phyloP scores from a whole-genome alignment of 1,140 invertebrate genomes.

The Drosophila melanogaster region Release_6_plus_ISO1_MT NT_037436.4:7991001-7991500 shows the following conservation, averaged over 20 bases:
- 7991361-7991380: constrained; percentile 83
- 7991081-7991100: constrained; percentile 4
- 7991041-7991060: constrained; percentile 1
- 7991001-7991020: too few species aligned
- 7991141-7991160: constrained; percentile 69
- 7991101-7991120: constrained; percentile 26
- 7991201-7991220: constrained; percentile 49
- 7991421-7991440: constrained; percentile 33
- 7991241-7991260: constrained; percentile 40
- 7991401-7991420: constrained; percentile 63
- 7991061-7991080: constrained; percentile 6
- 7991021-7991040: neutral
- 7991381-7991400: constrained; percentile 70
- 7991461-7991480: constrained; percentile 48
- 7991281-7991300: constrained; percentile 11
- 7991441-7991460: constrained; percentile 68
- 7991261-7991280: constrained; percentile 36
- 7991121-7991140: constrained; percentile 73
- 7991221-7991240: constrained; percentile 19
- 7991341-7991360: constrained; percentile 76
- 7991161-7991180: constrained; percentile 62
- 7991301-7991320: constrained; percentile 32
- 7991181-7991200: constrained; percentile 47
- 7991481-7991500: constrained; percentile 59
- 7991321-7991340: constrained; percentile 26